phyloP scores from a whole-genome alignment of 1,140 invertebrate species.

The Dinothrombium tinctorium region DNA sequence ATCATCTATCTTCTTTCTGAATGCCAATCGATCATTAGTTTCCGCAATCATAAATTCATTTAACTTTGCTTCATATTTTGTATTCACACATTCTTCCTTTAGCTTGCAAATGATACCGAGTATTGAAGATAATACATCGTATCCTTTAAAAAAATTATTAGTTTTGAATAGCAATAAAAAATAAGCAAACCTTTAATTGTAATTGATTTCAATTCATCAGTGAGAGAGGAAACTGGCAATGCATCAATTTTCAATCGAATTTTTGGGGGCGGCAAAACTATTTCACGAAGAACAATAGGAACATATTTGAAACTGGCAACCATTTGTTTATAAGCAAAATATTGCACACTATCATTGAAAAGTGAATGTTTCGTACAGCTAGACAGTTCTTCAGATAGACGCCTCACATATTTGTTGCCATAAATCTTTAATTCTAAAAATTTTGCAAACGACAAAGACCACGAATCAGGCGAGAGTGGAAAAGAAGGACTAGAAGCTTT shows the following conservation, averaged over 20 bases:
- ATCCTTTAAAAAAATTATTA: no score
- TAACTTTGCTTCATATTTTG: no score
- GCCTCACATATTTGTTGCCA: slow-evolving; percentile 21
- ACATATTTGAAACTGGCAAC: slow-evolving; percentile 57
- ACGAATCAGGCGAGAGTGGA: slow-evolving; percentile 51
- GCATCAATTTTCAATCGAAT: slow-evolving; percentile 26
- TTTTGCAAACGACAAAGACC: slow-evolving; percentile 68
- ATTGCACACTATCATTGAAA: slow-evolving; percentile 70
- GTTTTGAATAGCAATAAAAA: no score
- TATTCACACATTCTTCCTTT: no score
- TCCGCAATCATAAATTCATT: no score
- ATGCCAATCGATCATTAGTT: no score
- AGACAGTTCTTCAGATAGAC: slow-evolving; percentile 1
- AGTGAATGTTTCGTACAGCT: slow-evolving; percentile 50
- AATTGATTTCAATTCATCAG: slow-evolving; percentile 41
- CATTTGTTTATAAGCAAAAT: slow-evolving; percentile 61
- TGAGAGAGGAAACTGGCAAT: slow-evolving; percentile 18
- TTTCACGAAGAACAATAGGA: slow-evolving; percentile 42
- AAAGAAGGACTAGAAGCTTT: slow-evolving; percentile 39
- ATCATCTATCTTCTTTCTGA: no score
- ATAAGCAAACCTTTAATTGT: slow-evolving; percentile 43
- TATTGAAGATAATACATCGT: no score
- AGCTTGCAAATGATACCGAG: no score
- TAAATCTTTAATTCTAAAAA: slow-evolving; percentile 74
- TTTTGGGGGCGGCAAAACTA: slow-evolving; percentile 37